Evolutionary conservation across 35 echinoderm and acorn worm species (phyloP), one percentile per base, ranked within the genome.

Genomic region (Ophiothrix spiculata): DNA sequence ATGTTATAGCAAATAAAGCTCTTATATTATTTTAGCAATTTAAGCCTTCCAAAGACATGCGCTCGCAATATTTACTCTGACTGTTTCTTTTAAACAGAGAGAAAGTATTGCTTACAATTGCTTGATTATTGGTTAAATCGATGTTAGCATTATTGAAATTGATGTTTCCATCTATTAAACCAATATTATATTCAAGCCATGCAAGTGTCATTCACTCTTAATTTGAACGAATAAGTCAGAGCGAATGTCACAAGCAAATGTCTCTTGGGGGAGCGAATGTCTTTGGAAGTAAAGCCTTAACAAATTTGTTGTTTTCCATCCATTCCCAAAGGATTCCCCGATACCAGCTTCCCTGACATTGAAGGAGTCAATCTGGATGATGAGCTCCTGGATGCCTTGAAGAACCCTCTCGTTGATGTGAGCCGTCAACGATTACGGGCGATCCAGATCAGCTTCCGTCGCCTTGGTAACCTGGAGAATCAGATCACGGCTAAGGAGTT

Each of bases 401-500:
- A 63, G 25, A 73, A 46, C 15, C 93, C 89, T 0, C 81, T 95
- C 31, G 86, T 78, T 31, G 80, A 91, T 37, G 81, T 90, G 35
- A 95, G 93, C 40, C 64, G 93, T 25, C 93, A 95, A 76, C 83
- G 93, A 11, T 85, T 95, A 32, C 89, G 93, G 0, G 93, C 93
- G 31, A 91, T 95, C 37, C 80, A 81, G 37, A 91, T 91, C 49
- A 89, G 86, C 39, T 91, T 95, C 60, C 85, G 93, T 39, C 69
- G 93, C 8, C 85, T 87, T 32, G 77, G 93, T 41, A 85, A 79
- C 46, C 29, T 88, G 0, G 93, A 88, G 38, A 91, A 91, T 63
- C 74, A 85, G 39, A 88, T 91, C 32, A 34, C 88, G 0, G 56
- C 41, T 0, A 90, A 89, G 37, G 85, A 95, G 10, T 39, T 91